Base-by-base conservation (phyloP, 2,113 vertebrate genomes). In the Dipodomys merriami region DNA sequence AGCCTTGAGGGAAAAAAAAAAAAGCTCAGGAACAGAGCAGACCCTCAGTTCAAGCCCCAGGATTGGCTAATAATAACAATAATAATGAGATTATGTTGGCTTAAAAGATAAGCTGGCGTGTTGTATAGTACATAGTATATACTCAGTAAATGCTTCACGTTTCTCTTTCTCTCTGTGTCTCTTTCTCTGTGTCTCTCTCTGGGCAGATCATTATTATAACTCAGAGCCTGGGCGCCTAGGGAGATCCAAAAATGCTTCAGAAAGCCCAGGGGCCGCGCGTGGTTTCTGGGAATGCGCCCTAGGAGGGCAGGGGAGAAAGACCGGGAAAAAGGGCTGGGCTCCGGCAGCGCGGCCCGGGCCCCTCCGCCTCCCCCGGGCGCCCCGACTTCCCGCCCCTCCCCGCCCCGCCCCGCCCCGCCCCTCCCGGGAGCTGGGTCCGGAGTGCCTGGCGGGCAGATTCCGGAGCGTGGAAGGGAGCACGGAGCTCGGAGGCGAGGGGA, bases 381-480 rank as follows among this genome's bases (percentile, higher is more conserved):
- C 94, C 74, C 19, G 88, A 74, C 94, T 96, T 74, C 86, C 86
- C 90, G 96, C 35, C 35, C 35, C 35, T 39, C 93, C 91, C 93
- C 94, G 89, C 94, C 88, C 91, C 94, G 86, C 96, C 95, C 95
- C 87, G 81, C 94, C 71, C 68, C 83, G 30, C n/a, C 92, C 96
- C 77, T 72, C 86, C 90, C 67, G 23, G 89, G 93, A 81, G 95
- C 96, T 23, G 57, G 83, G 96, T 96, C 96, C 95, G 33, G 94
- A 92, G 96, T 67, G 92, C 93, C 86, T 46, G 95, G 96, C 88
- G 96, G 94, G 95, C 95, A 92, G 96, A 83, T 86, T 95, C 94
- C 29, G 62, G 81, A 96, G 95, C 92, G 93, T 77, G 93, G 94
- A 91, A 88, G 30, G 94, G 88, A 95, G 94, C 93, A 80, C 85